These are phyloP conservation scores for Tiphia femorata DNA, from an alignment of 2,888 invertebrate genomes.

Conservation along the genomic window DNA sequence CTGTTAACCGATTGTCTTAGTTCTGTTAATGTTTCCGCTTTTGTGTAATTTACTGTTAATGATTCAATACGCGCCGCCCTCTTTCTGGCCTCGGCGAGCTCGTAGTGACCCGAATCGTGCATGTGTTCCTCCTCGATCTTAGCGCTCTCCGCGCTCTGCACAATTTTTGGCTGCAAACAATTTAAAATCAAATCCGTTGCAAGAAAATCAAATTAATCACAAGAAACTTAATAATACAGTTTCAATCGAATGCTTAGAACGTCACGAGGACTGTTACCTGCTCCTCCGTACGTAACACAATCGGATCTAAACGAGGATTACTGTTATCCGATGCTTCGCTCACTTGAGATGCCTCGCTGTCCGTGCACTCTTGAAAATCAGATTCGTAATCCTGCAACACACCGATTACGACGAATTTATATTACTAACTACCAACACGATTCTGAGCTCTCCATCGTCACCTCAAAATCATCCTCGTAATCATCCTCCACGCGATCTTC, in stretches of 20 bases:
- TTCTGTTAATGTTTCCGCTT: constrained; percentile 42
- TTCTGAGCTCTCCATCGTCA: constrained; percentile 34
- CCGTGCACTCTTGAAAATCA: constrained; percentile 70
- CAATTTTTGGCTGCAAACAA: constrained; percentile 38
- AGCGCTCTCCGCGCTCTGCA: constrained; percentile 43
- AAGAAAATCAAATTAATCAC: neutral
- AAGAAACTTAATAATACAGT: neutral
- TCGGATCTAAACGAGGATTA: constrained; percentile 49
- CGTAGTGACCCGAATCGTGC: constrained; percentile 65
- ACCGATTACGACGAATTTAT: constrained; percentile 6
- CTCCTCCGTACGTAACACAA: constrained; percentile 51
- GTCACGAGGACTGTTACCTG: constrained; percentile 47
- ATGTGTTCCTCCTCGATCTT: constrained; percentile 59
- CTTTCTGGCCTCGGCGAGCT: constrained; percentile 61
- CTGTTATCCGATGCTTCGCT: constrained; percentile 51
- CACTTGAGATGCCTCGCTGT: constrained; percentile 54
- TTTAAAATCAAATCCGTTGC: constrained; percentile 4
- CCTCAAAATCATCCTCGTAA: constrained; percentile 71
- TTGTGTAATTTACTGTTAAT: constrained; percentile 44
- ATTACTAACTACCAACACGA: constrained; percentile 2
- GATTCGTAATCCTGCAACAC: constrained; percentile 70
- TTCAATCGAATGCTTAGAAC: constrained; percentile 6
- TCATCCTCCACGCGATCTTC: constrained; percentile 39
- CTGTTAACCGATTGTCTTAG: constrained; percentile 47
- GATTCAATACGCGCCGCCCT: constrained; percentile 59